Evolutionary conservation across 1,140 invertebrate species (phyloP).

Genomic region (Ceratina australensis): DNA sequence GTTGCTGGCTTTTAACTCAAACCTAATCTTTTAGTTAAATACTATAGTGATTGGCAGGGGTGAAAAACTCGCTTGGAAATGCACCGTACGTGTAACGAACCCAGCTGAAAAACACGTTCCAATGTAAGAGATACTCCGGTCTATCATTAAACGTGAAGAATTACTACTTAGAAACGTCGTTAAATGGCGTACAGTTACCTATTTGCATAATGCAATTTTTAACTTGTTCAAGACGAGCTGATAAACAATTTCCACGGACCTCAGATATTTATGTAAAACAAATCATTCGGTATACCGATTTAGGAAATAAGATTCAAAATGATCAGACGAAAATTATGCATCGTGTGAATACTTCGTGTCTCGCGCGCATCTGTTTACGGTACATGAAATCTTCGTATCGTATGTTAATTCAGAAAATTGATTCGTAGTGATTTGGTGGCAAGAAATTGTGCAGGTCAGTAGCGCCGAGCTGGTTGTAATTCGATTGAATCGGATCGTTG

Average conservation of each 20-base stretch:
- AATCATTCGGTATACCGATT: too few relatives aligned
- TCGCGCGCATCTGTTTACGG: too few relatives aligned
- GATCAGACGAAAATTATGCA: too few relatives aligned
- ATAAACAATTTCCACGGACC: too few relatives aligned
- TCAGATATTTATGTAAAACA: too few relatives aligned
- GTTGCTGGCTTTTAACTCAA: too few relatives aligned
- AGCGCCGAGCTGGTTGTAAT: conserved; percentile 1
- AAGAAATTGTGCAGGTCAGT: neutral
- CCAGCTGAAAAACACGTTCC: neutral
- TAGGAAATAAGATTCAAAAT: too few relatives aligned
- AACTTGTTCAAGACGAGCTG: neutral
- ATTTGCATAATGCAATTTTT: conserved; percentile 11
- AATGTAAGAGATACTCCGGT: conserved; percentile 1
- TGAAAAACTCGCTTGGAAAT: conserved; percentile 3
- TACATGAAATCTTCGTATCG: too few relatives aligned
- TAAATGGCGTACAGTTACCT: neutral
- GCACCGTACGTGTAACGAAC: neutral
- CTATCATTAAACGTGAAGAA: conserved; percentile 1
- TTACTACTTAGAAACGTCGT: conserved; percentile 7
- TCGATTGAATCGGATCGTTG: conserved; percentile 7
- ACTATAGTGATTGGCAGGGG: neutral
- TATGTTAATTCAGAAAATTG: neutral
- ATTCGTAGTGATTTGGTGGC: neutral
- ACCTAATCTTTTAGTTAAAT: too few relatives aligned
- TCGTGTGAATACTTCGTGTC: too few relatives aligned